These are phyloP conservation scores for Lasioglossum leucozonium DNA, from an alignment of 2,888 invertebrate genomes.

Conservation along the genomic window DNA sequence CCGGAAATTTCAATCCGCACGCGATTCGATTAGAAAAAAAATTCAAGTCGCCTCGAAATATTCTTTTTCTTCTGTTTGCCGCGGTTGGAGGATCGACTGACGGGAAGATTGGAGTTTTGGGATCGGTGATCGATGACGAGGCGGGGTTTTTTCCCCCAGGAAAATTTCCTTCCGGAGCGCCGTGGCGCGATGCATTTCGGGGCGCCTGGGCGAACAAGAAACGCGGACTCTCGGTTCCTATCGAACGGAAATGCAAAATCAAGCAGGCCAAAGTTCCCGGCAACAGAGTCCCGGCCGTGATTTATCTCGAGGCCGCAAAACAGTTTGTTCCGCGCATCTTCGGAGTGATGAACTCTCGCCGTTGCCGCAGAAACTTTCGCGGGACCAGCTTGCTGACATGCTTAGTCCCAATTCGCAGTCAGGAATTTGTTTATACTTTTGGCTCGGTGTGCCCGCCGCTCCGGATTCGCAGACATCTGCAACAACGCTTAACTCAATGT, in stretches of 20 bases:
- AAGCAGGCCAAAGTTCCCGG: conserved; percentile 37
- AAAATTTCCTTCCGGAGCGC: background rate
- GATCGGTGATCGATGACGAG: conserved; percentile 26
- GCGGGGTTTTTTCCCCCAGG: too few species aligned
- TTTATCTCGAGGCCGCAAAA: conserved; percentile 50
- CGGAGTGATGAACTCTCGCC: conserved; percentile 54
- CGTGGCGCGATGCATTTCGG: conserved; percentile 6
- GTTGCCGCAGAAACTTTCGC: conserved; percentile 22
- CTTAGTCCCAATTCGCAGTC: conserved; percentile 41
- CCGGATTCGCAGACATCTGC: background rate
- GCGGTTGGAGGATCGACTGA: background rate
- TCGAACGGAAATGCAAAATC: conserved; percentile 47
- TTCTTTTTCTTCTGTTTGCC: background rate
- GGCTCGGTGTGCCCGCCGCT: background rate
- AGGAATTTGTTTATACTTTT: conserved; percentile 45
- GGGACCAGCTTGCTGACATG: conserved; percentile 40
- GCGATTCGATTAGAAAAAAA: conserved; percentile 11
- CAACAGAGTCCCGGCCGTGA: conserved; percentile 42
- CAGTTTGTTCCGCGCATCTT: conserved; percentile 50
- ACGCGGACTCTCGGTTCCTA: conserved; percentile 25
- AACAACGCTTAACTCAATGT: conserved; percentile 9
- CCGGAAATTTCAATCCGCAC: conserved; percentile 3
- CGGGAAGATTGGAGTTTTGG: conserved; percentile 9
- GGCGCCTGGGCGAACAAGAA: background rate
- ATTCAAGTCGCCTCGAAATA: background rate